Percentiles rank a stretch among this genome's conserved stretches.
phyloP scores from a whole-genome alignment of 2,888 invertebrate species.

The Tiliacea citrago region DNA sequence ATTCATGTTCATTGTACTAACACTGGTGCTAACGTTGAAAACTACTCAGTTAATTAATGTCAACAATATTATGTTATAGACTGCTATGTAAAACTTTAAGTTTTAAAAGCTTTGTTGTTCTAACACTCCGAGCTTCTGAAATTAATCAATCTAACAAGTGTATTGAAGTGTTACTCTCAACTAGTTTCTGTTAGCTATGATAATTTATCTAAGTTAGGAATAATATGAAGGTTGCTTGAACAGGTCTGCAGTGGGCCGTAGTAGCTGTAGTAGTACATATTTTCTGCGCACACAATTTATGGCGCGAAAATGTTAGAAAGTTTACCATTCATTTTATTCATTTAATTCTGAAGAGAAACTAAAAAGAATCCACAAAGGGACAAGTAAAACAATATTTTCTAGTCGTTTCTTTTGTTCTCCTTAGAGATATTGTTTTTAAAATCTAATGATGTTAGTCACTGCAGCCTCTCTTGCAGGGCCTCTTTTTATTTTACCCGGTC shows the following conservation, averaged over 20 bases:
- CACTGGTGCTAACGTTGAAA: not conserved
- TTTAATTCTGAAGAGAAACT: not conserved
- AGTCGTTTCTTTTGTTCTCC: not conserved
- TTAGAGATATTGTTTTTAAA: not conserved
- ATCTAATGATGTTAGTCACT: not conserved
- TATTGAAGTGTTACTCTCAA: slow-evolving; percentile 14
- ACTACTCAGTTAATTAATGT: not conserved
- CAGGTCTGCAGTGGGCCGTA: slow-evolving; percentile 13
- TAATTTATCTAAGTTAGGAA: slow-evolving; percentile 27
- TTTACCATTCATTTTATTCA: not conserved
- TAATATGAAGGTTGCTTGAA: slow-evolving; percentile 39
- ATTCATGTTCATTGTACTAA: not conserved
- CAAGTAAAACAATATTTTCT: not conserved
- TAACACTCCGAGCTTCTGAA: not conserved
- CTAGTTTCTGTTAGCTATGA: slow-evolving; percentile 23
- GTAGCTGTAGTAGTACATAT: slow-evolving; percentile 4
- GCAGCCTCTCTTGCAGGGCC: no score
- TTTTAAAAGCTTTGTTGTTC: not conserved
- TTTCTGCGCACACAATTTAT: slow-evolving; percentile 19
- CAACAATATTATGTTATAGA: not conserved
- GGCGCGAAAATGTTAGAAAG: slow-evolving; percentile 41
- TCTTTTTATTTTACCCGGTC: not conserved
- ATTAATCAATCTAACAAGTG: slow-evolving; percentile 24
- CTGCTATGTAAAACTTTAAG: not conserved
- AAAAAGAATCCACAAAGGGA: not conserved